These are phyloP conservation scores for Neosilurus mollespiculum DNA, from an alignment of 2,797 vertebrate species.

Conservation along the genomic window DNA sequence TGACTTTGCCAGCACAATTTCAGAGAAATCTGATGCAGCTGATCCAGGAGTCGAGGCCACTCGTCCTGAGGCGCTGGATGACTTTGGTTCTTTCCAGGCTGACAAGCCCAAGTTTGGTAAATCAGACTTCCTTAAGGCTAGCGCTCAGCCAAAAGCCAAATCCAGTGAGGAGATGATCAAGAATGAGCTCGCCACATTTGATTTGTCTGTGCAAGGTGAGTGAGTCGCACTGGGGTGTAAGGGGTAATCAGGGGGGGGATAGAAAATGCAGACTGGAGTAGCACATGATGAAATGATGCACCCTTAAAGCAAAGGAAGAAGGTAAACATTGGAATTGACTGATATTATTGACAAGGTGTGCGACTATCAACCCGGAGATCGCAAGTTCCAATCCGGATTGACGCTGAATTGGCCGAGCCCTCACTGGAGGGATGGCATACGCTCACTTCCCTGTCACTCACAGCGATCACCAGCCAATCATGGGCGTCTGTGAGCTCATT, in stretches of 20 bases:
- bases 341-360: too few species aligned
- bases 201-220: conserved; percentile 96
- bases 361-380: too few species aligned
- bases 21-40: conserved; percentile 67
- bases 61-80: conserved; percentile 76
- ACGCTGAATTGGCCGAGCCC: too few species aligned
- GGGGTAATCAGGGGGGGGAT: neutral
- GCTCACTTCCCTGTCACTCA: too few species aligned
- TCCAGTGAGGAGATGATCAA: conserved; percentile 99
- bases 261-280: neutral
- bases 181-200: conserved; percentile 94
- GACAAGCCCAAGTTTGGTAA: conserved; percentile 98
- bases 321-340: neutral
- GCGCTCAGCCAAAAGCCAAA: conserved; percentile 90
- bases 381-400: too few species aligned
- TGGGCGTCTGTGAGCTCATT: too few species aligned
- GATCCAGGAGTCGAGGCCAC: conserved; percentile 60
- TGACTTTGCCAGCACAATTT: conserved; percentile 78
- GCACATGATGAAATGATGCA: neutral
- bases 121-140: conserved; percentile 96
- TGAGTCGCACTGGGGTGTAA: neutral
- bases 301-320: neutral
- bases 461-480: too few species aligned
- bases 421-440: too few species aligned
- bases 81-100: conserved; percentile 91